These are phyloP conservation scores for Apamea anceps DNA, from an alignment of 2,888 invertebrate genomes.

Conservation along the genomic window DNA sequence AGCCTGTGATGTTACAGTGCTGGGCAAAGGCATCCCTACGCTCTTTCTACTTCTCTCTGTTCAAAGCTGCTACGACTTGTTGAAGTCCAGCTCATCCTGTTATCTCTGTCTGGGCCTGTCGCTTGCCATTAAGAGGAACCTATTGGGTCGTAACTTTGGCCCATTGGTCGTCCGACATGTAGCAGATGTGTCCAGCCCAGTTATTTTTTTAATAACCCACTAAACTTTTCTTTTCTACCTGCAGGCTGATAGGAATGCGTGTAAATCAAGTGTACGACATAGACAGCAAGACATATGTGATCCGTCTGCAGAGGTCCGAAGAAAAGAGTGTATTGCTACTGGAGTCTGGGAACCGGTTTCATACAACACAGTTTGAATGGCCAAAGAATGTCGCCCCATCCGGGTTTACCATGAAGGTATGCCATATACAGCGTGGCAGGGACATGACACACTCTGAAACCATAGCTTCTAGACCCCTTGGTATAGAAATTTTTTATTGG, in stretches of 20 bases:
- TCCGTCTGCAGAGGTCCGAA: slow-evolving; percentile 95
- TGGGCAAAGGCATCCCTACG: too few species aligned
- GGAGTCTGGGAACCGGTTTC: slow-evolving; percentile 98
- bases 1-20: too few species aligned
- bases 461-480: not conserved
- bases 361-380: slow-evolving; percentile 99
- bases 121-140: too few species aligned
- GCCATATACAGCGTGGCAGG: not conserved
- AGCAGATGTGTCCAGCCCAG: too few species aligned
- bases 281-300: slow-evolving; percentile 98
- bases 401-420: slow-evolving; percentile 99
- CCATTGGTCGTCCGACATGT: too few species aligned
- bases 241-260: slow-evolving; percentile 96
- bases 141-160: too few species aligned
- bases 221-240: slow-evolving; percentile 34
- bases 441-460: not conserved
- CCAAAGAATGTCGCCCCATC: slow-evolving; percentile 98
- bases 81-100: too few species aligned
- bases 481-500: not conserved
- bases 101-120: too few species aligned
- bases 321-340: slow-evolving; percentile 96
- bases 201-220: not conserved
- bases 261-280: slow-evolving; percentile 99
- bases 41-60: too few species aligned
- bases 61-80: too few species aligned